A percentile compares a stretch with the other conserved stretches of the same genome.
phyloP scores from a whole-genome alignment of 2,888 invertebrate genomes.

The Stenotaenia linearis region DNA sequence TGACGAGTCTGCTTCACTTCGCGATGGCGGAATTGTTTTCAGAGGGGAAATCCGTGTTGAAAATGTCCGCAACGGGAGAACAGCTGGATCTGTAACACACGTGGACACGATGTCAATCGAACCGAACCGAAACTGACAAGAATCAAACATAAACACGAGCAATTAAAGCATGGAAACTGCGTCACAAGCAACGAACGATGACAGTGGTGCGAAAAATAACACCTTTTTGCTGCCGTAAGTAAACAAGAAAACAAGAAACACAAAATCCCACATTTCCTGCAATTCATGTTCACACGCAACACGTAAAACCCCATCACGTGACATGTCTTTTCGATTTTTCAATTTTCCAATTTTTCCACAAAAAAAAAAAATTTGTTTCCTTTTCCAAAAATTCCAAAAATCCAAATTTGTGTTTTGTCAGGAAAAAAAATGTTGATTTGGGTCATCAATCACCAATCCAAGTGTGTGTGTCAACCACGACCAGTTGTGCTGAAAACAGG shows the following conservation, averaged over 20 bases:
- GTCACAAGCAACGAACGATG: neutral
- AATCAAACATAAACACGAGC: neutral
- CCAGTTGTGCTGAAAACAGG: conserved; percentile 11
- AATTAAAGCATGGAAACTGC: neutral
- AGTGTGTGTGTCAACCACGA: neutral
- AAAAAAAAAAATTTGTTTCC: neutral
- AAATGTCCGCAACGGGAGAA: neutral
- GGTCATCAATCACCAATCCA: neutral
- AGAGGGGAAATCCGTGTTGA: neutral
- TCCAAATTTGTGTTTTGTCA: neutral
- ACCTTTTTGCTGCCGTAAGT: neutral
- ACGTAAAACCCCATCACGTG: neutral
- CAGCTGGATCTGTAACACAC: neutral
- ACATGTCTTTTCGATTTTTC: neutral
- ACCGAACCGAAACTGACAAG: neutral
- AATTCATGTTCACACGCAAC: neutral
- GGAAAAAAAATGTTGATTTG: neutral
- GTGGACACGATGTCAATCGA: neutral
- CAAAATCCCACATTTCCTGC: neutral
- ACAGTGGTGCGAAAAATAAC: neutral
- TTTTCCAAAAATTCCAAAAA: neutral
- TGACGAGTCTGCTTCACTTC: neutral
- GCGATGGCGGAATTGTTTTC: neutral
- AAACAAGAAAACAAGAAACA: neutral
- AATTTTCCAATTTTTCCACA: neutral